phyloP scores from a whole-genome alignment of 2,888 invertebrate species.

The Drosophila histrio region DNA sequence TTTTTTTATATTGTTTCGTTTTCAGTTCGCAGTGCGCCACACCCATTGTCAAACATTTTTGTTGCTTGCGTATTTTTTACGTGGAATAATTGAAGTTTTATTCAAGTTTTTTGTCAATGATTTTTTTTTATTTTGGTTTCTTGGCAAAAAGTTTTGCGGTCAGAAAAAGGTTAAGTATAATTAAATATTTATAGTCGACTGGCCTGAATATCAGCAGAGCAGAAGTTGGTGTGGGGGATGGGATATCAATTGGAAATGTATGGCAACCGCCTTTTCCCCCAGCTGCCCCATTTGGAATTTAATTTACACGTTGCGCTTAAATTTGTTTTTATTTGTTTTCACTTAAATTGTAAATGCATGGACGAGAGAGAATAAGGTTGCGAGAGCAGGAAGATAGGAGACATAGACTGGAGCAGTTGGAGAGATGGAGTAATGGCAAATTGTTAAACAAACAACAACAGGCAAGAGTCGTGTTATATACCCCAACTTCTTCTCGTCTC shows the following conservation, averaged over 20 bases:
- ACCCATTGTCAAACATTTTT: slow-evolving; percentile 38
- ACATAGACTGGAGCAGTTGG: too few relatives aligned
- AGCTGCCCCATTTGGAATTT: slow-evolving; percentile 31
- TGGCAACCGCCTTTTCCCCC: slow-evolving; percentile 10
- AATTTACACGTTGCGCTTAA: slow-evolving; percentile 61
- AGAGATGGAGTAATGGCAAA: slow-evolving; percentile 39
- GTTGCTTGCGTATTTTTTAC: slow-evolving; percentile 66
- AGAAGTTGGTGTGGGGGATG: too few relatives aligned
- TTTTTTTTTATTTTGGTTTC: slow-evolving; percentile 13
- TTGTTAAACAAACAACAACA: slow-evolving; percentile 53
- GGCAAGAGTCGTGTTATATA: slow-evolving; percentile 28
- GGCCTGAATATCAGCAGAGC: slow-evolving; percentile 4
- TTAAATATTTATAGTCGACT: slow-evolving; percentile 72
- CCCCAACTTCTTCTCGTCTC: not conserved
- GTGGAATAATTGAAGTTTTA: slow-evolving; percentile 80
- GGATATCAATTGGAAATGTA: slow-evolving; percentile 71
- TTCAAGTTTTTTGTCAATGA: slow-evolving; percentile 57
- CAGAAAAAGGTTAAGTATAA: slow-evolving; percentile 70
- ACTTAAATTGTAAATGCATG: slow-evolving; percentile 64
- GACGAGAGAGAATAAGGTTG: not conserved
- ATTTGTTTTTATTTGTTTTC: slow-evolving; percentile 65
- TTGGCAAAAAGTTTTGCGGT: slow-evolving; percentile 50
- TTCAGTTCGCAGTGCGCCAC: slow-evolving; percentile 19
- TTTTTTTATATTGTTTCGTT: slow-evolving; percentile 10
- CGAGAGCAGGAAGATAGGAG: not conserved